Percentiles rank a stretch among this genome's conserved stretches.
Conservation (phyloP, 2,113 vertebrate genomes). For the Columbina picui region DNA sequence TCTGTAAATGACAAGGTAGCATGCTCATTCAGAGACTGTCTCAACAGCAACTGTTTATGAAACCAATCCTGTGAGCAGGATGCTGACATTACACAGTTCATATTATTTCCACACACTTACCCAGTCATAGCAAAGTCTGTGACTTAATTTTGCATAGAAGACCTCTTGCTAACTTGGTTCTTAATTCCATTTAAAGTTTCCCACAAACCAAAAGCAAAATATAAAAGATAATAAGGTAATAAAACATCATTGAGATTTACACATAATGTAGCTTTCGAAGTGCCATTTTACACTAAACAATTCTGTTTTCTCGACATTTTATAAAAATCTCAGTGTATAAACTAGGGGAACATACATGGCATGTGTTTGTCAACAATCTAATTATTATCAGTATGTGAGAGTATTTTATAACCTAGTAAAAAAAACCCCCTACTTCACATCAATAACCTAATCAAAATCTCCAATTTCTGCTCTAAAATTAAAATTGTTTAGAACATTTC, state of each 20-base stretch:
- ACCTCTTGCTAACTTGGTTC: constrained; percentile 34
- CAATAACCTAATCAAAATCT: not conserved
- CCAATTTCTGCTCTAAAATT: not conserved
- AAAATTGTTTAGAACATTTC: not conserved
- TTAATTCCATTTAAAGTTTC: constrained; percentile 31
- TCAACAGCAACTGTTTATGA: constrained; percentile 38
- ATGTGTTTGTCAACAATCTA: not conserved
- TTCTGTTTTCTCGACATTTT: not conserved
- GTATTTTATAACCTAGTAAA: not conserved
- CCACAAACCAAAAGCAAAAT: constrained; percentile 41
- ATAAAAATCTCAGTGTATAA: not conserved
- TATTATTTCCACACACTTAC: constrained; percentile 65
- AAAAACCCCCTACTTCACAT: not conserved
- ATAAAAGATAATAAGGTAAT: not conserved
- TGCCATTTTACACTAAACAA: not conserved
- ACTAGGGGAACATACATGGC: not conserved
- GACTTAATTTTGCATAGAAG: constrained; percentile 60
- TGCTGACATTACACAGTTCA: constrained; percentile 59
- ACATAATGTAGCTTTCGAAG: not conserved
- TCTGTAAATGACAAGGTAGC: not conserved
- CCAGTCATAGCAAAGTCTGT: constrained; percentile 61
- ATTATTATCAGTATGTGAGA: not conserved
- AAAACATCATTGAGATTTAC: not conserved
- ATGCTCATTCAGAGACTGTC: not conserved
- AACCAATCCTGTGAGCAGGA: constrained; percentile 29